Base-by-base conservation (phyloP, 2,113 vertebrate species). In the Drymodes brunneopygia region DNA sequence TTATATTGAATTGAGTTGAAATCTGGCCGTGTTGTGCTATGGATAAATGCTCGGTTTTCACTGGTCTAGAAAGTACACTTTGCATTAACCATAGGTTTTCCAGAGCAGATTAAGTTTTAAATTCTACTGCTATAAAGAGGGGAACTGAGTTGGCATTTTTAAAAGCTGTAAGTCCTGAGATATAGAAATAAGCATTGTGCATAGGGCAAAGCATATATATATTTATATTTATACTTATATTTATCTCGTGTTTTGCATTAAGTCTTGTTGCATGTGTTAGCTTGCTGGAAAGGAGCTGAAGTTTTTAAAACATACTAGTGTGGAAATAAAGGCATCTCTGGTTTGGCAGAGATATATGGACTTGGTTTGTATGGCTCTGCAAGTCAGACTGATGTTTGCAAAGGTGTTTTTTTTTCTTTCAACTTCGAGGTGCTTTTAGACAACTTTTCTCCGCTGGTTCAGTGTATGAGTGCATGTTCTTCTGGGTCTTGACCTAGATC, bases 401-500 rank as follows among this genome's bases (percentile, higher is more conserved):
- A 69, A 77, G 24, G 35, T 58, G 42, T 6, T 71, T 0, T 1
- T 9, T 67, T 78, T 72, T 70, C 38, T 54, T 22, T 81, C 24
- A 44, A 4, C 64, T 77, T 70, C 11, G 45, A 54, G 31, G 9
- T 47, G 54, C 47, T 71, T 93, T 86, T 44, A 69, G 74, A 25
- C 8, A 23, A 3, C 42, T 57, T 58, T 42, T 65, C 45, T 73
- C 23, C 54, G 3, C 27, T 54, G 74, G 27, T 66, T 88, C 35
- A 45, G 23, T 48, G 19, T 80, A 36, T 23, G 45, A 56, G 53
- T 40, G 31, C 11, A 6, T 78, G 50, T 61, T 80, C 90, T 95
- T 74, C 81, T 93, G 82, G 56, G 64, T 66, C 79, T 85, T 95
- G 71, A 84, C 74, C 84, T 90, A 65, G 51, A 92, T 90, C 56